Conservation (phyloP, 1,140 invertebrate species). For the Sycobia sp. region DNA sequence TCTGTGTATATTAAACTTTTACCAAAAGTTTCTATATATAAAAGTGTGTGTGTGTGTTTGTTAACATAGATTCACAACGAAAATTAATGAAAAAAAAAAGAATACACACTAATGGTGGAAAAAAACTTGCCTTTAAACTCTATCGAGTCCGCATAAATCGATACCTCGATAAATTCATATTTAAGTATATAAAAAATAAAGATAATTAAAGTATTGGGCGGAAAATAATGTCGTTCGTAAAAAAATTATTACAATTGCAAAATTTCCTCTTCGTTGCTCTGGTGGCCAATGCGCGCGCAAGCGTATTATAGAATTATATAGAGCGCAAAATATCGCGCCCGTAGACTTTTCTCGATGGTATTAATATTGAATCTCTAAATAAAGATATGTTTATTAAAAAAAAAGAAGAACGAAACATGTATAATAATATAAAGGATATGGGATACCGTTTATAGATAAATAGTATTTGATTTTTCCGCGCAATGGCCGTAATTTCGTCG, state of each 20-base stretch:
- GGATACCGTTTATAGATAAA: not conserved
- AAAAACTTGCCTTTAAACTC: conserved; percentile 33
- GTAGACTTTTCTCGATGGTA: too few relatives aligned
- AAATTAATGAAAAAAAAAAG: conserved; percentile 11
- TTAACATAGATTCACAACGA: conserved; percentile 31
- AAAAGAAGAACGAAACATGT: not conserved
- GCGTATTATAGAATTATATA: conserved; percentile 7
- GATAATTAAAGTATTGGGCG: too few relatives aligned
- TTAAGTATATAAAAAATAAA: conserved; percentile 21
- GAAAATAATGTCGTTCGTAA: conserved; percentile 34
- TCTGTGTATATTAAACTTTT: conserved; percentile 23
- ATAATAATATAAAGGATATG: not conserved
- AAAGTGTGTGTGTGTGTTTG: conserved; percentile 10
- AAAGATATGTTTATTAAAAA: not conserved
- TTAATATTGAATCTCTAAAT: not conserved
- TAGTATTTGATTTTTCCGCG: not conserved
- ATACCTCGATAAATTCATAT: conserved; percentile 15
- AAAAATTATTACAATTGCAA: conserved; percentile 40
- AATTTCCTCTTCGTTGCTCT: conserved; percentile 45
- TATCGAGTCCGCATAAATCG: conserved; percentile 15
- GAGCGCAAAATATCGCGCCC: not conserved
- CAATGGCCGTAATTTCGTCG: not conserved
- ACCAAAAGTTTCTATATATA: conserved; percentile 7
- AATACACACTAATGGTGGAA: conserved; percentile 19
- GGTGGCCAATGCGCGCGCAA: not conserved